Base-by-base conservation (phyloP, 2,113 vertebrate genomes). In the Colaptes auratus region DNA sequence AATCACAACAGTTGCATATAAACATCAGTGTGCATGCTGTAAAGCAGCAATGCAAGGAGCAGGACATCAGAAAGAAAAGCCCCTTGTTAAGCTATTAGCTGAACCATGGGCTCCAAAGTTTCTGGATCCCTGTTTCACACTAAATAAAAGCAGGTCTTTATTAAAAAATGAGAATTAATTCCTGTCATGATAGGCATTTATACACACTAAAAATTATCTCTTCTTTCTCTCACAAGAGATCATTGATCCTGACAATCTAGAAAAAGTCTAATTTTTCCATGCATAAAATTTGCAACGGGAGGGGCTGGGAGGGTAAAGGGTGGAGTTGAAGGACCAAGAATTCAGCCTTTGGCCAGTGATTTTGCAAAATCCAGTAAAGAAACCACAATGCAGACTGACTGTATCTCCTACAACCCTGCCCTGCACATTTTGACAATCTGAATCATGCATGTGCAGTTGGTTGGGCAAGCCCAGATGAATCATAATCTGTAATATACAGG, bases 361-460 rank as follows among this genome's bases (percentile, higher is more conserved):
- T 69, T 89, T 55, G 33, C 25, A 76, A 80, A 75, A 63, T 10
- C 4, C 12, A 24, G n/a, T 10, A 31, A 39, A 46, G 30, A 31
- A 36, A 25, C 25, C 31, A 35, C 21, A 53, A 1, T 3, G 12
- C 27, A 77, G 36, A 58, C 44, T 36, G n/a, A 33, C 14, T 31
- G 17, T 10, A 8, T 27, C 30, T 39, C 44, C 50, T n/a, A 31
- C 20, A 60, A 27, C 15, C 25, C 9, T 39, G 6, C 7, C 4
- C 24, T 20, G 10, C 9, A 24, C 4, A 3, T 35, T 73, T 24
- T 53, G 31, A 35, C 16, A 27, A 12, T 8, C 1, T 33, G 25
- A 10, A 10, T 17, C 1, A 1, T 12, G 19, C 15, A 17, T 1
- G 3, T 8, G 25, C 33, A 39, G 24, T 9, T 35, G 36, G 11